phyloP scores from a whole-genome alignment of 2,888 invertebrate genomes.

The Drosophila paracracens region DNA sequence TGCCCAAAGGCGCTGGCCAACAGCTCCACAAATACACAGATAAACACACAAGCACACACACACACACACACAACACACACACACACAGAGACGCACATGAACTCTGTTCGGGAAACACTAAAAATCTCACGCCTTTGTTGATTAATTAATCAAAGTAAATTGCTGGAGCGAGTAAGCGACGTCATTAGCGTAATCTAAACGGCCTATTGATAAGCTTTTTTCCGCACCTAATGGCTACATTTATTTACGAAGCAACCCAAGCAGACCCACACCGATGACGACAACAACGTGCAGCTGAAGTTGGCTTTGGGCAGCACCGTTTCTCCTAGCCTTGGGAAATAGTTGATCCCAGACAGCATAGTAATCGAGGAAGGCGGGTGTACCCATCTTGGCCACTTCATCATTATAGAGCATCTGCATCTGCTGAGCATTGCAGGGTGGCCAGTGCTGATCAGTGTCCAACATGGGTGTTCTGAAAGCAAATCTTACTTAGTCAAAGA shows the following conservation, averaged over 20 bases:
- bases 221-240: conserved; percentile 79
- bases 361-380: conserved; percentile 46
- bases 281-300: conserved; percentile 11
- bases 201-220: conserved; percentile 77
- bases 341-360: conserved; percentile 74
- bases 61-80: conserved; percentile 14
- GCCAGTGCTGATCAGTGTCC: conserved; percentile 44
- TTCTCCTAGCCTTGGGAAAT: conserved; percentile 52
- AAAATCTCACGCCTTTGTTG: conserved; percentile 77
- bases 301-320: conserved; percentile 11
- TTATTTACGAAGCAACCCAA: conserved; percentile 53
- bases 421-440: conserved; percentile 45
- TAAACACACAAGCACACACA: conserved; percentile 1
- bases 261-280: conserved; percentile 29
- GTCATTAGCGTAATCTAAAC: conserved; percentile 82
- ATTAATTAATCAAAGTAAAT: conserved; percentile 83
- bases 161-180: conserved; percentile 52
- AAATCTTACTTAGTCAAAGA: too few relatives aligned
- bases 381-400: conserved; percentile 39
- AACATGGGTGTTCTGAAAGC: conserved; percentile 28
- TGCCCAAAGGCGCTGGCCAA: conserved; percentile 57
- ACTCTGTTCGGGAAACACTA: conserved; percentile 13
- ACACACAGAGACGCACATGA: conserved; percentile 13
- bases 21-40: conserved; percentile 12
- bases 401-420: conserved; percentile 63